Conservation (phyloP, 2,797 vertebrate genomes). For the Sarcoramphus papa region DNA sequence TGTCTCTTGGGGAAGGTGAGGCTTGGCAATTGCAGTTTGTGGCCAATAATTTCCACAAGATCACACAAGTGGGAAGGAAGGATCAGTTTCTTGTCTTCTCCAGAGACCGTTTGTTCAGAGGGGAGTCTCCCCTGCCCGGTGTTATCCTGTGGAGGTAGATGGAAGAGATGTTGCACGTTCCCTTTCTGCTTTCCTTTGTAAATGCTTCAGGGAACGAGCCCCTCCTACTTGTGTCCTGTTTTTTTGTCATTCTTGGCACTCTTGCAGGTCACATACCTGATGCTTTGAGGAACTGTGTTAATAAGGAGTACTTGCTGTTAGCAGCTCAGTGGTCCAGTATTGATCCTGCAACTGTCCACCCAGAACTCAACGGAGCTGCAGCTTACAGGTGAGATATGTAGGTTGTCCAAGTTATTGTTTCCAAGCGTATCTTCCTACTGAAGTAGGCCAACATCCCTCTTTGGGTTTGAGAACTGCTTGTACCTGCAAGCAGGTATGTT, state of each 20-base stretch:
- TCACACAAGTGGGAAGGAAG: background rate
- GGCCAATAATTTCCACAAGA: background rate
- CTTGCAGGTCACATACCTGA: conserved; percentile 88
- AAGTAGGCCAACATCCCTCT: background rate
- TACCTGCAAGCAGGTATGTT: background rate
- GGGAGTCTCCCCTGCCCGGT: background rate
- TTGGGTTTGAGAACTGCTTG: background rate
- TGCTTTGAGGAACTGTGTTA: conserved; percentile 92
- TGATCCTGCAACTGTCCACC: conserved; percentile 86
- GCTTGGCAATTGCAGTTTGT: background rate
- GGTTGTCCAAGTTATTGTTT: background rate
- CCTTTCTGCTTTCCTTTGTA: background rate
- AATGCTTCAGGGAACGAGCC: background rate
- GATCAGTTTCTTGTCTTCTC: background rate
- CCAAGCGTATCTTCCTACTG: background rate
- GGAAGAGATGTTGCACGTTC: background rate
- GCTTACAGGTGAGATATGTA: conserved; percentile 80
- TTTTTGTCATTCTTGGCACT: conserved; percentile 16
- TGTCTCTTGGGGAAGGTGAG: background rate
- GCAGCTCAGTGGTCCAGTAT: conserved; percentile 91
- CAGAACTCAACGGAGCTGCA: conserved; percentile 88
- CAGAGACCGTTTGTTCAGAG: background rate
- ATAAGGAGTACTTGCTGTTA: conserved; percentile 93
- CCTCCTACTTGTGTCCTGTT: background rate
- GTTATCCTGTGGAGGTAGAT: background rate